phyloP scores from a whole-genome alignment of 2,888 invertebrate species.

The Apocheima hispidaria region DNA sequence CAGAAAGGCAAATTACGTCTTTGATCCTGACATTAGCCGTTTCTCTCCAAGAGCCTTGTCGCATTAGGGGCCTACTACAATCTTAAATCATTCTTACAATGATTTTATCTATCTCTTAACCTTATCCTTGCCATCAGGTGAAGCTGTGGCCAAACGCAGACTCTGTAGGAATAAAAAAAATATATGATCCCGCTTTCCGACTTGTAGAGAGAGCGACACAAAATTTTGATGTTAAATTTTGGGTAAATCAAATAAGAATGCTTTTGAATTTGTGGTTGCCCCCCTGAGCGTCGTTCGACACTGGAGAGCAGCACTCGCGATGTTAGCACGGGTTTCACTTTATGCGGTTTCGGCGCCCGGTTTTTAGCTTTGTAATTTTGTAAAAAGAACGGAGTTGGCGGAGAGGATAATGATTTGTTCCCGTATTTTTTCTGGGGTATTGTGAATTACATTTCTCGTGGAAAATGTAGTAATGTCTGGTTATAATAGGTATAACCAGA shows the following conservation, averaged over 20 bases:
- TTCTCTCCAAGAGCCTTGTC: slow-evolving; percentile 26
- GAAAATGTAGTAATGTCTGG: not conserved
- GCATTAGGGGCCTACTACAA: not conserved
- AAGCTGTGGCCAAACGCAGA: too few species aligned
- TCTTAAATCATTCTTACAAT: not conserved
- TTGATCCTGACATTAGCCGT: slow-evolving; percentile 53
- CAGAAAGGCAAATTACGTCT: slow-evolving; percentile 54
- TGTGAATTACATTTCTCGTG: not conserved
- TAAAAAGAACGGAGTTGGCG: not conserved
- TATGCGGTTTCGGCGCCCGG: not conserved
- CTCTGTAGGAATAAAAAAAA: too few species aligned
- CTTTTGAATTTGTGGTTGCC: not conserved
- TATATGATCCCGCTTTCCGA: too few species aligned
- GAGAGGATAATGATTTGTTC: not conserved
- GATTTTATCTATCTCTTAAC: too few species aligned
- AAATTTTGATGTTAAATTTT: not conserved
- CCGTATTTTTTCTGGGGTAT: not conserved
- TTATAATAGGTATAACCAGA: too few species aligned
- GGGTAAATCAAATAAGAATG: too few species aligned
- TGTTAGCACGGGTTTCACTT: not conserved
- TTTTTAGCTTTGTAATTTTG: not conserved
- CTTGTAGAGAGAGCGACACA: too few species aligned
- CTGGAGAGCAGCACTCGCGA: not conserved
- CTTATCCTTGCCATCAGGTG: too few species aligned
- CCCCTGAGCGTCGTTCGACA: not conserved